A percentile compares a stretch with the other conserved stretches of the same genome.
These are phyloP conservation scores for Trissolcus japonicus DNA, from an alignment of 2,888 invertebrate species.

Conservation along the genomic window DNA sequence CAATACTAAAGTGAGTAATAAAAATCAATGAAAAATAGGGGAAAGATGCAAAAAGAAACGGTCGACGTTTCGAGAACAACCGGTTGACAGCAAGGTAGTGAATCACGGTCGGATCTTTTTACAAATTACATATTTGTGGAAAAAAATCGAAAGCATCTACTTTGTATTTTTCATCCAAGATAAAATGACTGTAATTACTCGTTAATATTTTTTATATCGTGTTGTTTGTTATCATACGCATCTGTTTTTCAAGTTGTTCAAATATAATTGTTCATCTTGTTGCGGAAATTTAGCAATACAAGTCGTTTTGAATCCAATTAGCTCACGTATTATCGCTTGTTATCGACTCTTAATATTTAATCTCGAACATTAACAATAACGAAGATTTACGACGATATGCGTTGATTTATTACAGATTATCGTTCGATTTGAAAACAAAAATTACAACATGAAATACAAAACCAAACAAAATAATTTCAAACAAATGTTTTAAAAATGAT, in stretches of 20 bases:
- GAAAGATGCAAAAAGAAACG: slow-evolving; percentile 16
- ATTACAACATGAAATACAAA: background rate
- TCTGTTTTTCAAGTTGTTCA: background rate
- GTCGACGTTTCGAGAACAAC: slow-evolving; percentile 10
- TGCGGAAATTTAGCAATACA: background rate
- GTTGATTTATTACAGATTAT: background rate
- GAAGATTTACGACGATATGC: slow-evolving; percentile 2
- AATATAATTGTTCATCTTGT: background rate
- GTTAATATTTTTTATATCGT: background rate
- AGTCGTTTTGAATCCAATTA: slow-evolving; percentile 17
- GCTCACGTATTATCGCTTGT: slow-evolving; percentile 10
- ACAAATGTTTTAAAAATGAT: too few relatives aligned
- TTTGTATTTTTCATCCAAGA: background rate
- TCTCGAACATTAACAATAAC: slow-evolving; percentile 5
- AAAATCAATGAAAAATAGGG: background rate
- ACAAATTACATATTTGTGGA: slow-evolving; percentile 12
- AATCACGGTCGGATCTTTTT: slow-evolving; percentile 15
- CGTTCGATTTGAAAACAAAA: background rate
- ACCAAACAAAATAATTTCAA: background rate
- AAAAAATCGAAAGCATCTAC: background rate
- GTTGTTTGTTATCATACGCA: background rate
- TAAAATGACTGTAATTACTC: background rate
- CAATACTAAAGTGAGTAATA: background rate
- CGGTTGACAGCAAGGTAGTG: slow-evolving; percentile 15
- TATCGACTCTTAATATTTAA: slow-evolving; percentile 7